Base-by-base conservation (phyloP, 2,888 invertebrate genomes). In the Cheilosia pagana region DNA sequence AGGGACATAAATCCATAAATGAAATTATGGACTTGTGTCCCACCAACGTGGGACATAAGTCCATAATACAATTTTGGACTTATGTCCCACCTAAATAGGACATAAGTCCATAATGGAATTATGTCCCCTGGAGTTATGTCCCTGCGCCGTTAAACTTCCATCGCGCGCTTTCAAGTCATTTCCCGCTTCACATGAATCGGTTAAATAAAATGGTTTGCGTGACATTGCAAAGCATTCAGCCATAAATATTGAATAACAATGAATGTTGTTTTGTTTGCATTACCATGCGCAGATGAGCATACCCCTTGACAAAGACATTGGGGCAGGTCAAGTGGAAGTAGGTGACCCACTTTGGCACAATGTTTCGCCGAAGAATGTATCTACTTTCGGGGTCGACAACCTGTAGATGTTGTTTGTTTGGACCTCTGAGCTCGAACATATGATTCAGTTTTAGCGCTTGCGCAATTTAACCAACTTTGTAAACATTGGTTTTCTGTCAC, bases 401-500 rank as follows among this genome's bases (percentile, higher is more conserved):
- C 48, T 50, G 21, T 21, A 14, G 68, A 31, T 50, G 16, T 10
- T 14, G n/a, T 67, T 50, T 68, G 23, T 71, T 62, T 35, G 45
- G 10, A 35, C 10, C 62, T 59, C 10, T 78, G 57, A n/a, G n/a
- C n/a, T n/a, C n/a, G n/a, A n/a, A 70, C 63, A 78, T 74, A 28
- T 3, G 39, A 28, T 8, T 28, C 2, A 28, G 8, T 8, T 28
- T 19, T 12, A 39, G 70, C 70, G 57, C 70, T 21, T 78, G 77
- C 77, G 77, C 57, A 16, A 43, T 25, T 60, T 68, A 45, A 19
- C 52, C 23, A 53, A 25, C 21, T 50, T 43, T 35, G 39, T 41
- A 28, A 77, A 55, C 62, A 23, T 78, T 78, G 82, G 53, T 21
- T 74, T 83, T 74, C 68, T 74, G 78, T 83, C 78, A 78, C 0